A percentile compares a stretch with the other conserved stretches of the same genome.
phyloP scores from a whole-genome alignment of 2,113 vertebrate genomes.

The Hyperopisus bebe region DNA sequence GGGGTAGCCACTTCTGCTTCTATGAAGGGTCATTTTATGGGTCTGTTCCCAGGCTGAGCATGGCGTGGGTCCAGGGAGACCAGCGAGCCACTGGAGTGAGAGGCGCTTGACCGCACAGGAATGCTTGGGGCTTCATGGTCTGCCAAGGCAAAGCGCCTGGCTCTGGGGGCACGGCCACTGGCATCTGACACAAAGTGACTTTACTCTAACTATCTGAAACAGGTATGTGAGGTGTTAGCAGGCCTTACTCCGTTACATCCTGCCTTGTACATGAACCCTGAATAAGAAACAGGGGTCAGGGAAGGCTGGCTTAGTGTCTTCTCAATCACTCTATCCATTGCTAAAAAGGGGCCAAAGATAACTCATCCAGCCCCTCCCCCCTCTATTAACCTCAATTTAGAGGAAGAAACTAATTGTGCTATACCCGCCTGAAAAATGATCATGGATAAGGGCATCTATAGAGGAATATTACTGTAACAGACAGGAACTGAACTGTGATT shows the following conservation, averaged over 20 bases:
- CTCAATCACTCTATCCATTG: neutral
- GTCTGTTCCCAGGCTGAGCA: slow-evolving; percentile 26
- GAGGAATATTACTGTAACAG: neutral
- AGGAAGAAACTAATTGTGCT: neutral
- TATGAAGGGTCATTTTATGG: slow-evolving; percentile 12
- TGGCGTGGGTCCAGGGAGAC: slow-evolving; percentile 38
- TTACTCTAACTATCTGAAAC: neutral
- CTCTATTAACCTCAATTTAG: neutral
- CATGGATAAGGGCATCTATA: neutral
- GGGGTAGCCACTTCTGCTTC: slow-evolving; percentile 12
- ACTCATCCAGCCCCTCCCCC: neutral
- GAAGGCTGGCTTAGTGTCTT: neutral
- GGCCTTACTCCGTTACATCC: neutral
- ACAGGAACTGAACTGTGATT: neutral
- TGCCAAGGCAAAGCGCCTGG: slow-evolving; percentile 27
- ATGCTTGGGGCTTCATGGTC: slow-evolving; percentile 44
- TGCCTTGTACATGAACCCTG: neutral
- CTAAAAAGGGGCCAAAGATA: neutral
- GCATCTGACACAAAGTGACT: neutral
- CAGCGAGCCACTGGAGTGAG: slow-evolving; percentile 36
- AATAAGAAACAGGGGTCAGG: neutral
- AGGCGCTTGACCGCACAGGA: slow-evolving; percentile 50
- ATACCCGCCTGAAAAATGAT: neutral
- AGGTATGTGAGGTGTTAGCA: neutral
- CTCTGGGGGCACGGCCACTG: neutral